phyloP scores from a whole-genome alignment of 2,797 vertebrate genomes.

The Pseudocheirus occidentalis region DNA sequence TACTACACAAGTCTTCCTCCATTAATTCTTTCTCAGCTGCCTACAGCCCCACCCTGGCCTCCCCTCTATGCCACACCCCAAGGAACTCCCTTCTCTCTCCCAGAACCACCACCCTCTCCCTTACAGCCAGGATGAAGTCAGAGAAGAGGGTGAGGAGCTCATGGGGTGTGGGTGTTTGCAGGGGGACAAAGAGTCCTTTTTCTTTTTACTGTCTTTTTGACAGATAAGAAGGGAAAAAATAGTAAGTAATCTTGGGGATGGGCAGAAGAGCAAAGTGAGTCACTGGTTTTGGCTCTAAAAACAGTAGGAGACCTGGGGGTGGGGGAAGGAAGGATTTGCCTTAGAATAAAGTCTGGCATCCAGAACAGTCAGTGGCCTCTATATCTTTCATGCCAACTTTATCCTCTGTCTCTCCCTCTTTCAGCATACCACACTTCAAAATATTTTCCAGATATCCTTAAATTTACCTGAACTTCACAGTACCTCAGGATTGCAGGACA shows the following conservation, averaged over 20 bases:
- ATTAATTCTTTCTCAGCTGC: background rate
- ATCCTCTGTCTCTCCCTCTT: background rate
- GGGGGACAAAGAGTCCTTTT: constrained; percentile 66
- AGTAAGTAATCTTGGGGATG: constrained; percentile 55
- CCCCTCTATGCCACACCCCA: background rate
- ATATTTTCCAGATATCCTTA: background rate
- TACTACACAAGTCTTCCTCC: constrained; percentile 28
- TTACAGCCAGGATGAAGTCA: constrained; percentile 48
- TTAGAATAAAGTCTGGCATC: background rate
- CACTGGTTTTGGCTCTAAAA: background rate
- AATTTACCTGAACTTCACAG: background rate
- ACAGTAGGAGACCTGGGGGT: background rate
- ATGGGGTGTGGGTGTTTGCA: constrained; percentile 57
- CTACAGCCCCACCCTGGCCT: background rate
- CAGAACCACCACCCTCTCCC: background rate
- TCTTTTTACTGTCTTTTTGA: constrained; percentile 67
- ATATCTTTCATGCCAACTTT: background rate
- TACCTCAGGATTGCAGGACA: background rate
- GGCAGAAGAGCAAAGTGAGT: constrained; percentile 2
- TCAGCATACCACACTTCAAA: background rate
- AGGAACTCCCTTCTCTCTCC: background rate
- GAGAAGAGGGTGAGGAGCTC: constrained; percentile 61
- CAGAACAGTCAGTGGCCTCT: background rate
- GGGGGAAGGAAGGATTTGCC: background rate
- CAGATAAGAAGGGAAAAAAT: constrained; percentile 59